phyloP scores from a whole-genome alignment of 1,140 invertebrate species.

The Contarinia nasturtii region DNA sequence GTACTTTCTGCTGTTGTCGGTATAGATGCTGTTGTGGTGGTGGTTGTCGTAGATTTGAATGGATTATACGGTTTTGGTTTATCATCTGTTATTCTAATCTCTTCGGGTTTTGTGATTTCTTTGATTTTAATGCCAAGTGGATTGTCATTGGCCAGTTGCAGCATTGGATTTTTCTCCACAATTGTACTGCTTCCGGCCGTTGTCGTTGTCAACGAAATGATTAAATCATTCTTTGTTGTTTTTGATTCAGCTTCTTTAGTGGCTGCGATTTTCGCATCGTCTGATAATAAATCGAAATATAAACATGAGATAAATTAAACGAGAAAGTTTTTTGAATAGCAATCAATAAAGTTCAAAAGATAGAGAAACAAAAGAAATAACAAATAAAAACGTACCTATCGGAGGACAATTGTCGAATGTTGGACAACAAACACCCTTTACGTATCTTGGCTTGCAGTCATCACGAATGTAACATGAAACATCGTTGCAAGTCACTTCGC shows the following conservation, averaged over 20 bases:
- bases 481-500: slow-evolving; percentile 51
- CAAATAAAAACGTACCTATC: slow-evolving; percentile 34
- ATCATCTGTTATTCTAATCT: slow-evolving; percentile 22
- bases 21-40: neutral
- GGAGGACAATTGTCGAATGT: slow-evolving; percentile 59
- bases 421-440: slow-evolving; percentile 52
- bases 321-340: too few species aligned
- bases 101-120: slow-evolving; percentile 22
- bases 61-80: slow-evolving; percentile 11
- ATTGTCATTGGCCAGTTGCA: neutral
- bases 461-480: slow-evolving; percentile 52
- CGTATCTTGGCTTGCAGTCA: slow-evolving; percentile 44
- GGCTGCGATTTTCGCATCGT: neutral
- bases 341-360: too few species aligned
- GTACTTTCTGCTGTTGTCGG: slow-evolving; percentile 2
- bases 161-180: neutral
- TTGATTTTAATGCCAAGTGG: slow-evolving; percentile 20
- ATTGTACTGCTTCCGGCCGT: neutral
- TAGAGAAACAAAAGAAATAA: too few species aligned
- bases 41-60: slow-evolving; percentile 8
- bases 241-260: neutral
- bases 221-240: neutral
- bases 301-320: neutral
- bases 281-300: neutral
- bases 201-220: neutral